A percentile compares a stretch with the other conserved stretches of the same genome.
phyloP scores from a whole-genome alignment of 2,113 vertebrate genomes.

The human region DNA sequence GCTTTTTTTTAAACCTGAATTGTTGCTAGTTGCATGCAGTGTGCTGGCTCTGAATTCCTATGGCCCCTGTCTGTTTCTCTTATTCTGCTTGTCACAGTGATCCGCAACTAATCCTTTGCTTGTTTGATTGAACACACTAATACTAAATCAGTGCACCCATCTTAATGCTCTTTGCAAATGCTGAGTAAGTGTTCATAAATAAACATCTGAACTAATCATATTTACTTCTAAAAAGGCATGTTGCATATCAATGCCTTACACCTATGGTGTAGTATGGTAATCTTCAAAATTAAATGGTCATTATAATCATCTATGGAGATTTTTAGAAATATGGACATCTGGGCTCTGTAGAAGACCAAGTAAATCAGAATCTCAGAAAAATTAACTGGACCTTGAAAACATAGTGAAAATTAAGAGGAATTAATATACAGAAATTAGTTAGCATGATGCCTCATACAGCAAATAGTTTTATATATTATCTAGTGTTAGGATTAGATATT shows the following conservation, averaged over 20 bases:
- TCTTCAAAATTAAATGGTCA: neutral
- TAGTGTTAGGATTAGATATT: neutral
- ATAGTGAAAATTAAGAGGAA: neutral
- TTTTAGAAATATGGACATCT: neutral
- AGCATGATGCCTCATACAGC: neutral
- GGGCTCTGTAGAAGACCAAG: neutral
- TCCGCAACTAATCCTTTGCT: neutral
- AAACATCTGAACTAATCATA: neutral
- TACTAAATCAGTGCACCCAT: neutral
- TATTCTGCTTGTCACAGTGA: neutral
- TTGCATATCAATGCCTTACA: neutral
- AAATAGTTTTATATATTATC: neutral
- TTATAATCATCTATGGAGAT: neutral
- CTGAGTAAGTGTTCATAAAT: neutral
- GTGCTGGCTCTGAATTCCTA: neutral
- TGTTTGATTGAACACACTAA: neutral
- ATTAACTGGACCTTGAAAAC: neutral
- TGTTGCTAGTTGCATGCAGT: neutral
- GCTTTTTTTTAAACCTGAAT: neutral
- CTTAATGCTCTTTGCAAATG: neutral
- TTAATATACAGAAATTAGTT: neutral
- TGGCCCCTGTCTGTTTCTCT: neutral
- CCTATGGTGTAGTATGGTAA: neutral
- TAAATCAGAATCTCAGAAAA: neutral
- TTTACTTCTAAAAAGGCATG: neutral